Evolutionary conservation across 2,113 vertebrate genomes (phyloP), one percentile per base, ranked within the genome.

Genomic region (Passerina amoena): DNA sequence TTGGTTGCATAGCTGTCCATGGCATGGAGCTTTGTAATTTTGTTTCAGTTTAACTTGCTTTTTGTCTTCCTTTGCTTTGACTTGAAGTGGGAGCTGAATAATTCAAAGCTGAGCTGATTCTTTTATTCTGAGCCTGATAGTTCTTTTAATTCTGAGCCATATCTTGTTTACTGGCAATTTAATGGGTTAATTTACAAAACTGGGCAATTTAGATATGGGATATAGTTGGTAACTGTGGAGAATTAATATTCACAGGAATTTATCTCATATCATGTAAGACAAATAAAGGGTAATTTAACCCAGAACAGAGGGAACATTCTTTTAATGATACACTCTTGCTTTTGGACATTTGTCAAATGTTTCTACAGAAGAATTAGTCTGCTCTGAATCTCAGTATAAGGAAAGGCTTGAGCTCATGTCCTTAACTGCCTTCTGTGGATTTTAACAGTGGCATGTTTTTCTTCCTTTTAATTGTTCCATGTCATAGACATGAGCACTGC

Each of bases 401-500:
- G 47, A 70, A 66, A n/a, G 19, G 8, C 21, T 63, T 56, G 53
- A 83, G n/a, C 37, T 70, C 38, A 6, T 38, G 16, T 82, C 31
- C 38, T 66, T 76, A 31, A 6, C 45, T 53, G 31, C 64, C 25
- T 70, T 72, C n/a, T 60, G 25, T 8, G 3, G 50, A 45, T 92
- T 86, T 14, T 77, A 71, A 80, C 44, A 8, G 40, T 24, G 33
- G 40, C 27, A 13, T 28, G 12, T 70, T 77, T 53, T 66, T 61
- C 37, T 66, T 31, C 24, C 37, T 87, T 71, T 19, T 7, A 38
- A 78, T 75, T 92, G 27, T 83, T 71, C 40, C 8, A 2, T 92
- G 10, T 95, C 94, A 42, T 48, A 99, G 99, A 99, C 72, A 98
- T 99, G 78, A 98, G 98, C 54, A 98, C 98, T 14, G 94, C 98